Evolutionary conservation across 92 coral and sea anemone species (phyloP).

Genomic region (Umimayanthus kanabou): DNA sequence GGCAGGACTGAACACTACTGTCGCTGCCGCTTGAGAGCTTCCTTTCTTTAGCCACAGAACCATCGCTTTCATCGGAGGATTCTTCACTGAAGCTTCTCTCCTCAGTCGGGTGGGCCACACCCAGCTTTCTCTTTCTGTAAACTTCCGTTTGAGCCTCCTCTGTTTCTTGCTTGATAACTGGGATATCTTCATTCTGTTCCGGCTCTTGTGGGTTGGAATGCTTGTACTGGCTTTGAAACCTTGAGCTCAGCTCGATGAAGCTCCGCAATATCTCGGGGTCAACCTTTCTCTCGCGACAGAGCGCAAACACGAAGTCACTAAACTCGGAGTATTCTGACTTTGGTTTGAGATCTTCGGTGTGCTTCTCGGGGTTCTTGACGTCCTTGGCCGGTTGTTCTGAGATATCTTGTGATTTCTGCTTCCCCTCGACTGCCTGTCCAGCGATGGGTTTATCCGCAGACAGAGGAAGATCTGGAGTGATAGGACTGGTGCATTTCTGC

Average conservation of each 20-base stretch:
- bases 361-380: not conserved
- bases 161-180: conserved; percentile 8
- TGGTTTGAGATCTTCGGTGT: not conserved
- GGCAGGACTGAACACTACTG: conserved; percentile 51
- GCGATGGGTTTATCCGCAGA: not conserved
- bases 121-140: conserved; percentile 20
- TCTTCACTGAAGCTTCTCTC: not conserved
- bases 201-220: not conserved
- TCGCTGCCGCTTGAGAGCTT: conserved; percentile 31
- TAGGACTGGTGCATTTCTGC: not conserved
- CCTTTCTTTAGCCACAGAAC: conserved; percentile 7
- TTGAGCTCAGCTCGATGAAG: conserved; percentile 30
- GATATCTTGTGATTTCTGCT: not conserved
- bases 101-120: not conserved
- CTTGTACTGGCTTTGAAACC: conserved; percentile 11
- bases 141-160: not conserved
- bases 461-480: not conserved
- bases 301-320: conserved; percentile 31
- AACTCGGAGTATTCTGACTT: conserved; percentile 8
- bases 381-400: not conserved
- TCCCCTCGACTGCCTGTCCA: conserved; percentile 16
- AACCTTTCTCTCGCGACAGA: conserved; percentile 27
- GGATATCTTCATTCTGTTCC: not conserved
- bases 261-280: conserved; percentile 37
- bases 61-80: not conserved